Base-by-base conservation (phyloP, 2,113 vertebrate species). In the Scortum barcoo region DNA sequence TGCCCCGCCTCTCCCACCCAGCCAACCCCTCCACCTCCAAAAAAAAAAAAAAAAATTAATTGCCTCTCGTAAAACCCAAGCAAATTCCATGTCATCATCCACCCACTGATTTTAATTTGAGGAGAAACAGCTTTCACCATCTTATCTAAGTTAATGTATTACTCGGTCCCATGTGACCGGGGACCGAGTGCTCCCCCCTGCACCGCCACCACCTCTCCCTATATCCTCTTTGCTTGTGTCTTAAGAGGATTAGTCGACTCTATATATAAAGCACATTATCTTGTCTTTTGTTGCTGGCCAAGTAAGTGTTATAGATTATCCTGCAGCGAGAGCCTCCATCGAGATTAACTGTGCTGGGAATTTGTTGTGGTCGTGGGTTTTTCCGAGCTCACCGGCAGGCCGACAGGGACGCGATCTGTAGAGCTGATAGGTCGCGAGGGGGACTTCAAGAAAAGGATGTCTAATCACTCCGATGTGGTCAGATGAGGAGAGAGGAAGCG, bases 181-280 rank as follows among this genome's bases (percentile, higher is more conserved):
- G 80, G 69, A 67, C 65, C 4, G 10, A 58, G 42, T 40, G 1
- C 7, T 19, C 17, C 48, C 3, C 4, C 36, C 1, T 3, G 1
- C 22, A 0, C n/a, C 69, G 13, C 42, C 12, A 3, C 68, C 83
- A 9, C 66, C 24, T 24, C 76, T 77, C 74, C 44, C 63, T 20
- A 76, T 78, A 83, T 80, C 85, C 88, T 86, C 88, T 83, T 79
- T 84, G 70, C 82, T 77, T 87, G 71, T 92, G 92, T 91, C 82
- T 92, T 91, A 93, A 94, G 91, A 90, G 89, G 91, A 94, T 94
- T 93, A 94, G 77, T 60, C n/a, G 30, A 81, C 90, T 92, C 88
- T 88, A 63, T 91, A 85, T 90, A 91, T 92, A 91, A 93, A 93
- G 90, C 87, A 90, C 89, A 92, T 94, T 93, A 92, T 93, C 90